Base-by-base conservation (phyloP, 2,113 vertebrate species). In the Tauraco erythrolophus region DNA sequence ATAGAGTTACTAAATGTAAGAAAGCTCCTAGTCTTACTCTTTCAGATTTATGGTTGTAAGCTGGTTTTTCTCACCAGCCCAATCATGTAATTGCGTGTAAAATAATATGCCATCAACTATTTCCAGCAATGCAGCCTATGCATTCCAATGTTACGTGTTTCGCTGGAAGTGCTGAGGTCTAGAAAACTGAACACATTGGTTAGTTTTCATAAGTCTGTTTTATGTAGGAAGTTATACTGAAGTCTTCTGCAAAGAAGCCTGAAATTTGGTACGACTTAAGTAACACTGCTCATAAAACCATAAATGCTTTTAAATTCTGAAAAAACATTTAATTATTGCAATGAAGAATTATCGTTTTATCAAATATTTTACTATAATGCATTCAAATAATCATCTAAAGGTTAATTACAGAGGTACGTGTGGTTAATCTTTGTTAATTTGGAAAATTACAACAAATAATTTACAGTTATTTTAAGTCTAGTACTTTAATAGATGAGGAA, bases 401-500 rank as follows among this genome's bases (percentile, higher is more conserved):
- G 70, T 88, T 93, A 96, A 80, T 85, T 92, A 60, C 27, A 64
- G 19, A 80, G 72, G 72, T 89, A 92, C 4, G 11, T 83, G 27
- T 33, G 19, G 31, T 80, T 96, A 80, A 78, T 91, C n/a, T 74
- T 85, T 51, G 25, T 41, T 96, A 89, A 91, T 96, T 66, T 82
- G 35, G 27, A 80, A 89, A 90, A 92, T 77, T 66, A n/a, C n/a
- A 65, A 45, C 31, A 84, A 82, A 92, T 78, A 85, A 91, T 77
- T 87, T 77, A 65, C 33, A 62, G 9, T 82, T 70, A 87, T 60
- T 96, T 81, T 43, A 23, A 60, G 12, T 56, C 19, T 41, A 78
- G 77, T 81, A 78, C 6, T 84, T 86, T 58, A 78, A 45, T 79
- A 28, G 30, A 46, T 71, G 17, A 70, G 33, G 65, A 95, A 76